Percentiles rank a stretch among this genome's conserved stretches.
Conservation (phyloP, 2,797 vertebrate species). For the Cirrhinus mrigala region DNA sequence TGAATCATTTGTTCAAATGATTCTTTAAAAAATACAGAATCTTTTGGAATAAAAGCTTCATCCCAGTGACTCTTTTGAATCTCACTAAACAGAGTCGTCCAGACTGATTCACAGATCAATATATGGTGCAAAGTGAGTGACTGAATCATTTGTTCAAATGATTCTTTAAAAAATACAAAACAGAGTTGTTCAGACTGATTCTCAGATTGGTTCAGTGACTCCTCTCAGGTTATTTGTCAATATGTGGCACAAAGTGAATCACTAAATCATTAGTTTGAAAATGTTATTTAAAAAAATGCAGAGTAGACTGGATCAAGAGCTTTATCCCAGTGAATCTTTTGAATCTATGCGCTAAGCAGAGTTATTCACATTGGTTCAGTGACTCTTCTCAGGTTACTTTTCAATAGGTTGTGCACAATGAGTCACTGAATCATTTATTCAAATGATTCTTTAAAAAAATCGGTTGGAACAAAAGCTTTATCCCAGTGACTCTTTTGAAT, state of each 20-base stretch:
- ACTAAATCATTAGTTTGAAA: background rate
- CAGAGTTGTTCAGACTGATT: background rate
- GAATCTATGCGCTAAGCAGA: background rate
- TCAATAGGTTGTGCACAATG: background rate
- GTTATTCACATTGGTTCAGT: background rate
- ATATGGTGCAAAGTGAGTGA: too few species aligned
- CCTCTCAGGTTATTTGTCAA: background rate
- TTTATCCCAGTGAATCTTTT: background rate
- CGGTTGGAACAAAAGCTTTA: too few species aligned
- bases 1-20: background rate
- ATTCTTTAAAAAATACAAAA: too few species aligned
- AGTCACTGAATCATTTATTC: background rate
- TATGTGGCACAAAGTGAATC: background rate
- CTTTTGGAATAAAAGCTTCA: too few species aligned
- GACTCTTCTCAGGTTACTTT: too few species aligned
- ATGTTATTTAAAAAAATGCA: background rate
- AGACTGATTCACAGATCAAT: background rate
- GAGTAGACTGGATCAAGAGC: background rate
- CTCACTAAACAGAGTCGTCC: too few species aligned
- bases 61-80: too few species aligned
- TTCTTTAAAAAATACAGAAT: background rate
- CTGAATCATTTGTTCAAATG: background rate
- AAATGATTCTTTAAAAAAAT: background rate
- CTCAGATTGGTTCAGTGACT: background rate
- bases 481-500: too few species aligned